A percentile compares a stretch with the other conserved stretches of the same genome.
Evolutionary conservation across 2,888 invertebrate species (phyloP).

Genomic region (Sminthurinus aureus): DNA sequence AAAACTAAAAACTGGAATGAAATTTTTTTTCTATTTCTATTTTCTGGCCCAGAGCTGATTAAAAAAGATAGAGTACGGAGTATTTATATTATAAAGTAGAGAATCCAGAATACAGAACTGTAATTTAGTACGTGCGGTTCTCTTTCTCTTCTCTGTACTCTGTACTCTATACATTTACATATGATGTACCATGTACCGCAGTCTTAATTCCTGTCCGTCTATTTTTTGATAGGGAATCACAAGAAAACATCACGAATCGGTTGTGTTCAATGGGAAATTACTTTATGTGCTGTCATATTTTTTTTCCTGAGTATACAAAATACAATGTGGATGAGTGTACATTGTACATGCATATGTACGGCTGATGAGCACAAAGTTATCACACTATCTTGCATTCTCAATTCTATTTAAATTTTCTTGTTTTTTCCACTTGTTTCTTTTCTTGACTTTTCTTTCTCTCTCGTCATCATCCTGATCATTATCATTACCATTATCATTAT

Average conservation of each 20-base stretch:
- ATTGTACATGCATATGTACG: background rate
- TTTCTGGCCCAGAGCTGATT: slow-evolving; percentile 7
- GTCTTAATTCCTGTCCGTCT: too few species aligned
- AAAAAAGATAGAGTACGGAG: background rate
- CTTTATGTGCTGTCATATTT: slow-evolving; percentile 1
- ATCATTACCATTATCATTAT: background rate
- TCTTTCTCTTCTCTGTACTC: background rate
- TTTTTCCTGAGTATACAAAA: background rate
- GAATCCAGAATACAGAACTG: background rate
- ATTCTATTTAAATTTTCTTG: slow-evolving; percentile 41
- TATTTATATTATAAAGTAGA: background rate
- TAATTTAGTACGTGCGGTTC: background rate
- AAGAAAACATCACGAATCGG: background rate
- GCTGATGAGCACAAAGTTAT: slow-evolving; percentile 25
- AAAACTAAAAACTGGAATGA: slow-evolving; percentile 12
- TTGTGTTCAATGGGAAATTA: slow-evolving; percentile 20
- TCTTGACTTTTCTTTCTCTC: slow-evolving; percentile 2
- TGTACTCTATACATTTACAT: too few species aligned
- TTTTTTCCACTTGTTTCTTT: slow-evolving; percentile 5
- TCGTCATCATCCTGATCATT: slow-evolving; percentile 3
- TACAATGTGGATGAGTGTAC: background rate
- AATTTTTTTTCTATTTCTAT: slow-evolving; percentile 14
- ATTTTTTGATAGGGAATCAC: background rate
- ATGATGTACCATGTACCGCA: too few species aligned
- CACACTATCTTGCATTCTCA: slow-evolving; percentile 13